phyloP scores from a whole-genome alignment of 2,888 invertebrate genomes.

The Drosophila meridiana region DNA sequence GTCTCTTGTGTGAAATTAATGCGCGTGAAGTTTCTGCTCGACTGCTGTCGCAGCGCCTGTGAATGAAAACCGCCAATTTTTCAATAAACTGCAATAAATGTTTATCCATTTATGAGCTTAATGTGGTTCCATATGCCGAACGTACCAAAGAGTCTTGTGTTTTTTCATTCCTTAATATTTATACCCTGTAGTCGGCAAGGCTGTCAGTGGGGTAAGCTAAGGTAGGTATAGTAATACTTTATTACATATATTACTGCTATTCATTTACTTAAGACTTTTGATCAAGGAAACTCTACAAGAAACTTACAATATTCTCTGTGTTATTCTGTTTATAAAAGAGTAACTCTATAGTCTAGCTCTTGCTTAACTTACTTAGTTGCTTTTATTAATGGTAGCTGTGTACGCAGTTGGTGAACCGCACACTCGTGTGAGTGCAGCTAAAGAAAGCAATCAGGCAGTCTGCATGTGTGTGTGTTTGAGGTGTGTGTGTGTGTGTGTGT shows the following conservation, averaged over 20 bases:
- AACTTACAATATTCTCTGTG: not conserved
- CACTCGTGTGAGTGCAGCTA: conserved; percentile 14
- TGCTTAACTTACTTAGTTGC: not conserved
- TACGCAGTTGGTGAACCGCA: conserved; percentile 49
- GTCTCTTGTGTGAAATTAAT: conserved; percentile 71
- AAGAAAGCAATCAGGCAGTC: conserved; percentile 12
- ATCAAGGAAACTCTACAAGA: accelerated
- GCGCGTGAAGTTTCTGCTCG: conserved; percentile 24
- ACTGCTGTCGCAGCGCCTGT: conserved; percentile 24
- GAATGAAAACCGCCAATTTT: conserved; percentile 76
- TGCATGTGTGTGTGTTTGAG: not conserved
- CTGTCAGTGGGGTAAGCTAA: not conserved
- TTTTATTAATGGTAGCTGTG: conserved; percentile 54
- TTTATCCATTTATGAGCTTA: conserved; percentile 77
- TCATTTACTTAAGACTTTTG: too few relatives aligned
- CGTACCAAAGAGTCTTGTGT: conserved; percentile 3
- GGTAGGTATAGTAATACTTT: not conserved
- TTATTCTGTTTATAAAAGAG: conserved; percentile 10
- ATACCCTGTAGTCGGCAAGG: not conserved
- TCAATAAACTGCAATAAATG: conserved; percentile 81
- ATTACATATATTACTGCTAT: not conserved
- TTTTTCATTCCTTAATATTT: conserved; percentile 1
- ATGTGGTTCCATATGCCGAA: conserved; percentile 44
- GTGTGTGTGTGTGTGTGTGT: conserved; percentile 9
- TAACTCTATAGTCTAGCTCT: conserved; percentile 19